phyloP scores from a whole-genome alignment of 2,797 vertebrate species.

The Bovichtus variegatus region DNA sequence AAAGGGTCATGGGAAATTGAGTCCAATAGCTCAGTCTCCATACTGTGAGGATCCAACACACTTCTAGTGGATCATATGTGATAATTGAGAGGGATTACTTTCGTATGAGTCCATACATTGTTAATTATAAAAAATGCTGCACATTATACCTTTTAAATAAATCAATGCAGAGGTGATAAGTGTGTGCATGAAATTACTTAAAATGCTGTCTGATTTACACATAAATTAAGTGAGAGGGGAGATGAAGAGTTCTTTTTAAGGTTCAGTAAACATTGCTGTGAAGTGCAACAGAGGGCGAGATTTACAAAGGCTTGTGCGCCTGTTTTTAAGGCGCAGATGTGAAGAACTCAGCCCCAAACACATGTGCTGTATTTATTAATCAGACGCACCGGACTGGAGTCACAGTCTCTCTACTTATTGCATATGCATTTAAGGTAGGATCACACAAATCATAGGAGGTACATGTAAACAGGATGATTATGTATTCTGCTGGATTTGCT shows the following conservation, averaged over 20 bases:
- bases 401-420: not conserved
- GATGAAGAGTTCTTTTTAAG: constrained; percentile 19
- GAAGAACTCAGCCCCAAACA: not conserved
- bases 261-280: constrained; percentile 22
- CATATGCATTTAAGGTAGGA: not conserved
- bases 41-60: too few species aligned
- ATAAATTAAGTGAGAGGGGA: constrained; percentile 16
- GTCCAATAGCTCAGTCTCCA: too few species aligned
- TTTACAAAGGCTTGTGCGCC: not conserved
- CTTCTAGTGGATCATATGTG: too few species aligned
- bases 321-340: not conserved
- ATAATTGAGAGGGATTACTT: too few species aligned
- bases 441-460: not conserved
- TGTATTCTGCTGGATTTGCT: not conserved
- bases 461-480: not conserved
- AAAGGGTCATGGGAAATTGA: too few species aligned
- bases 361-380: not conserved
- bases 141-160: too few species aligned
- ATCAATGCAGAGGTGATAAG: too few species aligned
- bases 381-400: not conserved
- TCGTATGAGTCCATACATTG: too few species aligned
- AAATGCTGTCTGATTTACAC: constrained; percentile 38
- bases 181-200: too few species aligned
- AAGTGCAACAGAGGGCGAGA: not conserved
- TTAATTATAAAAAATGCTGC: too few species aligned